Percentiles rank a stretch among this genome's conserved stretches.
phyloP scores from a whole-genome alignment of 1,140 invertebrate genomes.

The Heliconius himera region DNA sequence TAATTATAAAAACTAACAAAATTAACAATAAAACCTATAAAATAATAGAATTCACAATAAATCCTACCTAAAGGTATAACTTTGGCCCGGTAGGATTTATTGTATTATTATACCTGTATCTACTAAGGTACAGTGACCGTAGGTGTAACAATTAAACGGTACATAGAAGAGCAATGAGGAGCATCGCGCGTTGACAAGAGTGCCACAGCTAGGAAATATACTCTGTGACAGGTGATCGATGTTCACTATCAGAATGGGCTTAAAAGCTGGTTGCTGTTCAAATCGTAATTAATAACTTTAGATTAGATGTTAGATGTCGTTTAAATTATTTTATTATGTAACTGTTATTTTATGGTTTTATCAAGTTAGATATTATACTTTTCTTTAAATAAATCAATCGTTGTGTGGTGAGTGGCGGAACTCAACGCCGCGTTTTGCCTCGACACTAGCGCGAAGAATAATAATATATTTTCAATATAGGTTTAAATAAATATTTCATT shows the following conservation, averaged over 20 bases:
- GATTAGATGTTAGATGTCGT: constrained; percentile 9
- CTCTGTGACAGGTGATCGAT: constrained; percentile 62
- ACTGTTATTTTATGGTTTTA: not conserved
- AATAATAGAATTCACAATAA: no score
- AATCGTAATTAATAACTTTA: constrained; percentile 35
- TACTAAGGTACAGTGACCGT: not conserved
- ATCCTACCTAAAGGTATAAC: no score
- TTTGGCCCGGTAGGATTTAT: no score
- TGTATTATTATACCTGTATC: no score
- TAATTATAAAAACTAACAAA: no score
- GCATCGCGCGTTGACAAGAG: constrained; percentile 49
- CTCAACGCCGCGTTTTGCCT: no score
- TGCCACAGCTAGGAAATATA: constrained; percentile 50
- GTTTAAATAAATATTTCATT: no score
- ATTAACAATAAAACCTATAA: no score
- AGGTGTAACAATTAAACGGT: constrained; percentile 36
- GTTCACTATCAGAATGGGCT: constrained; percentile 48
- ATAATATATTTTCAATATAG: no score
- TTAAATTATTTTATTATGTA: not conserved
- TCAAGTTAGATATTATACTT: not conserved
- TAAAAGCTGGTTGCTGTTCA: constrained; percentile 34
- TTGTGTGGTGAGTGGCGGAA: no score
- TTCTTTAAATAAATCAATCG: not conserved
- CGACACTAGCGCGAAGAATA: no score
- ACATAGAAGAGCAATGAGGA: constrained; percentile 42